A percentile compares a stretch with the other conserved stretches of the same genome.
These are phyloP conservation scores for Pangasius djambal DNA, from an alignment of 2,797 vertebrate genomes.

Conservation along the genomic window DNA sequence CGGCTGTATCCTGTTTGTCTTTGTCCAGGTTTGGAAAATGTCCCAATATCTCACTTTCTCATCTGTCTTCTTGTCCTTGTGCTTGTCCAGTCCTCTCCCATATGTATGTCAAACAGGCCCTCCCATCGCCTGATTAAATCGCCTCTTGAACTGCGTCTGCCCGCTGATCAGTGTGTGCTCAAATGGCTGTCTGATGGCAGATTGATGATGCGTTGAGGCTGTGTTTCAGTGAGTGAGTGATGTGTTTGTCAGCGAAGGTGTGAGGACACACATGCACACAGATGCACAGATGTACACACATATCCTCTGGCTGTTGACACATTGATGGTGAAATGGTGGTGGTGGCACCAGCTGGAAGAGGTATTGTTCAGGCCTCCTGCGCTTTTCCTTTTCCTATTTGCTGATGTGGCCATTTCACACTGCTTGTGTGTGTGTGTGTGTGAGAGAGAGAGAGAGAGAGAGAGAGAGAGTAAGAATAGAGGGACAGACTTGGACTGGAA, in stretches of 20 bases:
- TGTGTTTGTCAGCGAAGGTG: slow-evolving; percentile 54
- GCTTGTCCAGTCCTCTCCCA: slow-evolving; percentile 22
- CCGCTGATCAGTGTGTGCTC: slow-evolving; percentile 34
- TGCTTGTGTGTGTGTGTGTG: slow-evolving; percentile 40
- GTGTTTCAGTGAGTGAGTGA: slow-evolving; percentile 47
- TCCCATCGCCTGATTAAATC: slow-evolving; percentile 42
- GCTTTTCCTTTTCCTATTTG: slow-evolving; percentile 52
- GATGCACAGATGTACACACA: slow-evolving; percentile 23
- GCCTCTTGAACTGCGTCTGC: slow-evolving; percentile 36
- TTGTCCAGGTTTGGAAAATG: neutral
- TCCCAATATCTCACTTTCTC: neutral
- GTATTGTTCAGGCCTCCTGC: slow-evolving; percentile 48
- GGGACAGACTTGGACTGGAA: slow-evolving; percentile 25
- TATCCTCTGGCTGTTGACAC: slow-evolving; percentile 45
- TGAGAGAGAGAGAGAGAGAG: slow-evolving; percentile 30
- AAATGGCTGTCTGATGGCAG: slow-evolving; percentile 51
- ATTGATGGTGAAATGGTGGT: slow-evolving; percentile 34
- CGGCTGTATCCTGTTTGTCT: neutral
- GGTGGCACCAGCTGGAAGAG: slow-evolving; percentile 51
- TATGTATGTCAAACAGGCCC: slow-evolving; percentile 8
- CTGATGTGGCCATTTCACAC: slow-evolving; percentile 51
- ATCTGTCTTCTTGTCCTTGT: slow-evolving; percentile 30
- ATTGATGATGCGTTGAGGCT: slow-evolving; percentile 52
- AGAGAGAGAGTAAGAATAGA: slow-evolving; percentile 8
- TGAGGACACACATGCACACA: slow-evolving; percentile 33